Evolutionary conservation across 2,888 invertebrate species (phyloP).

Genomic region (Thysanoteuthis rhombus): DNA sequence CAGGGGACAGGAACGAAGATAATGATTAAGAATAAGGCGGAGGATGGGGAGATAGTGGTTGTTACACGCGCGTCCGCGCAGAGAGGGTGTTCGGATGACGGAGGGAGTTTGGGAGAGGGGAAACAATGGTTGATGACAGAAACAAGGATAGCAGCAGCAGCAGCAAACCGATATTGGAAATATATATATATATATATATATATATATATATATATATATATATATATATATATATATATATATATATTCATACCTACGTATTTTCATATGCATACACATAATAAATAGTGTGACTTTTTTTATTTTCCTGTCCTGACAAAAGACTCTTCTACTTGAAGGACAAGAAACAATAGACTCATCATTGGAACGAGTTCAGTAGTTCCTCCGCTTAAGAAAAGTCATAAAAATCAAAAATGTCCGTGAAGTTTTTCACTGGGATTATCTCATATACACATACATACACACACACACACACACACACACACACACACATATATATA

Average conservation of each 20-base stretch:
- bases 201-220: background rate
- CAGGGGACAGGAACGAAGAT: background rate
- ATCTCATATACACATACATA: too few species aligned
- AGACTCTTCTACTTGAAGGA: too few species aligned
- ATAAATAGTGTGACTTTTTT: too few species aligned
- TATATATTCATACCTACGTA: background rate
- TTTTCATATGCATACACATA: too few species aligned
- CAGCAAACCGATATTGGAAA: background rate
- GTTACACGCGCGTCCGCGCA: background rate
- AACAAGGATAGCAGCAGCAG: background rate
- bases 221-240: background rate
- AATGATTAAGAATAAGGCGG: background rate
- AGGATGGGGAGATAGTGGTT: background rate
- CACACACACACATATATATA: background rate
- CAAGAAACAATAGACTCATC: too few species aligned
- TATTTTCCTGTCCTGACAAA: too few species aligned
- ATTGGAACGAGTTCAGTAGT: too few species aligned
- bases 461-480: background rate
- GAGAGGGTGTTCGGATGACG: background rate
- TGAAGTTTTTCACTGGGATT: too few species aligned
- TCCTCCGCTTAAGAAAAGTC: too few species aligned
- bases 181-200: constrained; percentile 21
- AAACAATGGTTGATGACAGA: background rate
- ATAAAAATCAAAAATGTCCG: too few species aligned
- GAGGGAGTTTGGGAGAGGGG: background rate